These are phyloP conservation scores for Leptinotarsa texana DNA, from an alignment of 1,140 invertebrate species.

Conservation along the genomic window DNA sequence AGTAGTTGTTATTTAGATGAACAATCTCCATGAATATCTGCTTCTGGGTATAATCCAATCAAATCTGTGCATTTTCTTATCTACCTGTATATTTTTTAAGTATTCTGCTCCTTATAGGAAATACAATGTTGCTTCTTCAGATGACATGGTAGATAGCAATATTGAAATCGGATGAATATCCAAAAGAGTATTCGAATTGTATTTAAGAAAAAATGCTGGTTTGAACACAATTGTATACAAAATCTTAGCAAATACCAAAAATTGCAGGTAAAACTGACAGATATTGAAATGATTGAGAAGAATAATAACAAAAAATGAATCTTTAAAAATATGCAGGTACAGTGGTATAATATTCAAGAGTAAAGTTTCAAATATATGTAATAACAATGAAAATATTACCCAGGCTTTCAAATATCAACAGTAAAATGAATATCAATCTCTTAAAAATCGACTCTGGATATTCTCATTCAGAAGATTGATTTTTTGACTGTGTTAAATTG, in stretches of 20 bases:
- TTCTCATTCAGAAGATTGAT: too few relatives aligned
- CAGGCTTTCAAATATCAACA: too few relatives aligned
- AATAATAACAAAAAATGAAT: constrained; percentile 28
- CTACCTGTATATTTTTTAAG: background rate
- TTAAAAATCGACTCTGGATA: too few relatives aligned
- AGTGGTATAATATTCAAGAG: constrained; percentile 8
- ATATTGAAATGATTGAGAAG: background rate
- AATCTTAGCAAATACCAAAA: background rate
- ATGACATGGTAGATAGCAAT: background rate
- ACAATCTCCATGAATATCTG: too few relatives aligned
- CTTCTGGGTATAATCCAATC: too few relatives aligned
- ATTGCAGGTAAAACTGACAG: background rate
- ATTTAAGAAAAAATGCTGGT: background rate
- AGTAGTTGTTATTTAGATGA: too few relatives aligned
- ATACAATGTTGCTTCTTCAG: too few relatives aligned
- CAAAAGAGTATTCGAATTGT: background rate
- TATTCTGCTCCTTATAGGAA: background rate
- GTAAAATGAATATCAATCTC: too few relatives aligned
- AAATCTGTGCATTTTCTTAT: background rate
- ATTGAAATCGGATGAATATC: background rate
- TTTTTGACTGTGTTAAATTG: too few relatives aligned
- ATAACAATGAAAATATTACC: too few relatives aligned
- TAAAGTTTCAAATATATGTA: background rate
- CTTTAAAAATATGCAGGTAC: constrained; percentile 16
- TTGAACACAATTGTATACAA: background rate